A percentile compares a stretch with the other conserved stretches of the same genome.
Conservation (phyloP, 2,888 invertebrate genomes). For the Watsonalla cultraria region DNA sequence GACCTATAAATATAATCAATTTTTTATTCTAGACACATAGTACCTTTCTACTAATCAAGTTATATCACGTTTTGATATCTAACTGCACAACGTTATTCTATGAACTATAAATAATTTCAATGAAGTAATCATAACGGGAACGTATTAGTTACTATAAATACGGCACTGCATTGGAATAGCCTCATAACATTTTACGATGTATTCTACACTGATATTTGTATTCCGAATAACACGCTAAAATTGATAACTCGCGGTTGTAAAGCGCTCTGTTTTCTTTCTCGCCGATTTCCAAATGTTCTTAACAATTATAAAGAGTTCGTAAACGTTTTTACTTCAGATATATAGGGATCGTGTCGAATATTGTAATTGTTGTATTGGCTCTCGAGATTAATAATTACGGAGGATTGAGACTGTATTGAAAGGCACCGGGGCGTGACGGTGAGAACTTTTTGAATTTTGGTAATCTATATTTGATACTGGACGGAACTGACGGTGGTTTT, state of each 20-base stretch:
- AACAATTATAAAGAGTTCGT: slow-evolving; percentile 50
- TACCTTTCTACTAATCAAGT: too few species aligned
- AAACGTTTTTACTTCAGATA: slow-evolving; percentile 53
- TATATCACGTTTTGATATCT: too few species aligned
- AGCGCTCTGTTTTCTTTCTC: slow-evolving; percentile 13
- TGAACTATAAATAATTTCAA: background rate
- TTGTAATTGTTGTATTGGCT: slow-evolving; percentile 71
- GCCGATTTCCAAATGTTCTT: slow-evolving; percentile 28
- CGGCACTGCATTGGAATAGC: background rate
- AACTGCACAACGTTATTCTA: background rate
- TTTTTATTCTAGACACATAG: background rate
- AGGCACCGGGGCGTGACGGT: slow-evolving; percentile 67
- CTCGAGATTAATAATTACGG: slow-evolving; percentile 71
- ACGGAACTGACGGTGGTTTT: slow-evolving; percentile 56
- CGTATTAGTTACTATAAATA: background rate
- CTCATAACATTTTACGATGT: background rate
- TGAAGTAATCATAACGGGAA: background rate
- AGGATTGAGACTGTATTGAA: slow-evolving; percentile 58
- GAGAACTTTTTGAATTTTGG: slow-evolving; percentile 68
- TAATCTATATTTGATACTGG: slow-evolving; percentile 68
- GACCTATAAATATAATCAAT: too few species aligned
- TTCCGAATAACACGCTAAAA: background rate
- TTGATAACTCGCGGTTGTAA: background rate
- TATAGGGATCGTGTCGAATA: slow-evolving; percentile 67
- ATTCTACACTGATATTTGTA: background rate